phyloP scores from a whole-genome alignment of 92 coral and sea anemone genomes.

The Parazoanthus darwini region DNA sequence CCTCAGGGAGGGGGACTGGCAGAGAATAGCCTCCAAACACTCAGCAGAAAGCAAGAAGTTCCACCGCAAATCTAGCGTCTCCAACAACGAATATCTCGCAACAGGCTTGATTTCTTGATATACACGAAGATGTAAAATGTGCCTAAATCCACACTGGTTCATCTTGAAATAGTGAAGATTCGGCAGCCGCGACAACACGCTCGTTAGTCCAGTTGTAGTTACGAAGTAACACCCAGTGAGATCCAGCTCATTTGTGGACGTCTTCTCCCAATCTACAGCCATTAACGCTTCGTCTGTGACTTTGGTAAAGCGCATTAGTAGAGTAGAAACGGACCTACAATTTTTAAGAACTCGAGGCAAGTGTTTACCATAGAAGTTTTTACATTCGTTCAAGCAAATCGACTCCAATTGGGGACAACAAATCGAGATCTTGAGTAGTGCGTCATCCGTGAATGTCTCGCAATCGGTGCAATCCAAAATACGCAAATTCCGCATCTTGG shows the following conservation, averaged over 20 bases:
- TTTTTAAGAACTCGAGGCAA: conserved; percentile 78
- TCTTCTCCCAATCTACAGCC: conserved; percentile 91
- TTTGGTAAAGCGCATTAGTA: conserved; percentile 94
- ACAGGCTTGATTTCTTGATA: conserved; percentile 96
- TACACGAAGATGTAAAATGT: conserved; percentile 87
- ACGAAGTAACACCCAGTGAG: conserved; percentile 97
- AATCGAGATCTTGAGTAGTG: conserved; percentile 84
- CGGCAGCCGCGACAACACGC: conserved; percentile 83
- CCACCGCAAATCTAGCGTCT: conserved; percentile 96
- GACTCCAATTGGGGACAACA: conserved; percentile 95
- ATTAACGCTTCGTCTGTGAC: conserved; percentile 85
- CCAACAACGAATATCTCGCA: conserved; percentile 71
- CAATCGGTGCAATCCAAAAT: conserved; percentile 96
- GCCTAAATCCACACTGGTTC: conserved; percentile 99
- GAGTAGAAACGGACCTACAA: conserved; percentile 81
- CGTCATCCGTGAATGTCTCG: conserved; percentile 87
- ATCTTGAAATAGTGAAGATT: conserved; percentile 92
- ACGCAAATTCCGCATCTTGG: conserved; percentile 91
- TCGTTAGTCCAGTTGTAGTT: conserved; percentile 95
- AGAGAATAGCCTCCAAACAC: conserved; percentile 91
- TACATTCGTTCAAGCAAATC: conserved; percentile 96
- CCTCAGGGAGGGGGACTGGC: conserved; percentile 93
- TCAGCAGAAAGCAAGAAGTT: conserved; percentile 97
- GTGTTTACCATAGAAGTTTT: conserved; percentile 88
- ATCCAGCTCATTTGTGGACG: conserved; percentile 87